Evolutionary conservation across 1,140 invertebrate species (phyloP), one percentile per base, ranked within the genome.

Genomic region (Cydia amplana): DNA sequence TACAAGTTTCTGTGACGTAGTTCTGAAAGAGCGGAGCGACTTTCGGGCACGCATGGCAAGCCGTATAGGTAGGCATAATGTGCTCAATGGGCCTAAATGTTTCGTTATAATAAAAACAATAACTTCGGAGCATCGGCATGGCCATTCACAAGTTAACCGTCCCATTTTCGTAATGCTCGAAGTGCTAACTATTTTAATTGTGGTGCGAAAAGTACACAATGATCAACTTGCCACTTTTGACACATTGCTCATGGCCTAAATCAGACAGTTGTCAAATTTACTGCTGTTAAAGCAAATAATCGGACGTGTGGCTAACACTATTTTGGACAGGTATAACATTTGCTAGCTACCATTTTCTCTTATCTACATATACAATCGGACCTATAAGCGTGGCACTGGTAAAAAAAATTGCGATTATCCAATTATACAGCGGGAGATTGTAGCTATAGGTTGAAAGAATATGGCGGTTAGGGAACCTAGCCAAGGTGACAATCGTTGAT

Each of bases 151-250:
- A 70, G 65, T 70, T 64, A 70, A 36, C 36, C 43, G 78, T 75
- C 75, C 76, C 23, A 78, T 79, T 82, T 85, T 82, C 79, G 76
- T 82, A 80, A 83, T 72, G 73, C 83, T 83, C 81, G 77, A 75
- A 80, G 78, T 84, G 82, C 84, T 89, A 86, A 86, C 80, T 82
- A 84, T 84, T 89, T 89, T 89, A 83, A 87, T 88, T 84, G 81
- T 74, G 51, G 80, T 82, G 85, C 75, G 84, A 88, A 86, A 81
- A 80, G 81, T 83, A 88, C 80, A 86, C 77, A 82, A 77, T 85
- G 80, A 82, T 85, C 83, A 83, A 87, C 82, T 80, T 81, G 85
- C 85, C 84, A 88, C 81, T 85, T 87, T 86, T 86, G 74, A 80
- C 85, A 84, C 83, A 82, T 83, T 32, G 70, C 46, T 67, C 72